Evolutionary conservation across 2,888 invertebrate species (phyloP), one percentile per base, ranked within the genome.

Genomic region (Nephrocerus scutellatus): DNA sequence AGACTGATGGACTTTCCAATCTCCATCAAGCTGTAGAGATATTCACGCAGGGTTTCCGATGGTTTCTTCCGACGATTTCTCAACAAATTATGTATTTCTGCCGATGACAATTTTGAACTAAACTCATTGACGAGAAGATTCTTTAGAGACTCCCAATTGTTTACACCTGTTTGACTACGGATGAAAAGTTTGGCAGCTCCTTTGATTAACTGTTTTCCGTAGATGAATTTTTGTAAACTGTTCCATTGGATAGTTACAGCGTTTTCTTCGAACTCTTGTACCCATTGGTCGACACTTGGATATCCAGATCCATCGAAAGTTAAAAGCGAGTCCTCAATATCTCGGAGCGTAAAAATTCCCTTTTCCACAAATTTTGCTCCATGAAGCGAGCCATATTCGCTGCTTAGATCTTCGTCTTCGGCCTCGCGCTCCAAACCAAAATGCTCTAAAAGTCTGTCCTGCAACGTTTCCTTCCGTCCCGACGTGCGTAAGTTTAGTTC

Each of bases 51-150:
- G 2, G 28, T 30, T 20, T 40, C 37, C 3, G 20, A 30, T 13
- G 28, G 30, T 26, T 38, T 34, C 24, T 44, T 44, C 4, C 35
- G 35, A 6, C 41, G 40, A 22, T 30, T 40, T 36, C 28, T 30
- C 15, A 40, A 24, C 12, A 22, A 21, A 26, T 36, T 19, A 32
- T 43, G 43, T n/a, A 43, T 24, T 20, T 43, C 39, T 9, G 23
- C 29, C 6, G 35, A 22, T n/a, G 34, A 33, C 10, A 39, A 2
- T 9, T 18, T 33, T 15, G 13, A 4, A 5, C 43, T 25, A 28
- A 39, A 40, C 23, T 44, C 43, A 2, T 40, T 24, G 6, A 34
- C 12, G 4, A 40, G 34, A 10, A 31, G 15, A n/a, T 24, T 15
- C 20, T 36, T 43, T 7, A 43, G 32, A 2, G 39, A 21, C 13